These are phyloP conservation scores for Lydus trimaculatus DNA, from an alignment of 2,888 invertebrate species.

Conservation along the genomic window DNA sequence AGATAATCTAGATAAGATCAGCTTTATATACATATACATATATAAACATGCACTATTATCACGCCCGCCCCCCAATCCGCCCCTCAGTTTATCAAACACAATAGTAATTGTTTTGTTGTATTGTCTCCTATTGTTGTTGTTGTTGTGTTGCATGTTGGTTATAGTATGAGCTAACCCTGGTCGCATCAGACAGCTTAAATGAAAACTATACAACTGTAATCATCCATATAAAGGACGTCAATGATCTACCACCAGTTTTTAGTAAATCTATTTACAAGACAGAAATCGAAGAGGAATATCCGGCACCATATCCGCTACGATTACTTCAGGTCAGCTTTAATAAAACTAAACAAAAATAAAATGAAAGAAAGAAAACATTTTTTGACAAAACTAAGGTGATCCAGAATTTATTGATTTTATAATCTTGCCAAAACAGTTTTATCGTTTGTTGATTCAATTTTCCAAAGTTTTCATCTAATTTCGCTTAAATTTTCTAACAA, in stretches of 20 bases:
- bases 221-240: conserved; percentile 84
- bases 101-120: conserved; percentile 9
- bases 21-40: no score
- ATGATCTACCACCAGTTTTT: conserved; percentile 88
- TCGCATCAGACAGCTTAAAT: conserved; percentile 89
- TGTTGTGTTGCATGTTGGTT: conserved; percentile 56
- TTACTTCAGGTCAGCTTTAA: conserved; percentile 72
- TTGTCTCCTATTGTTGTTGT: conserved; percentile 37
- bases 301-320: conserved; percentile 72
- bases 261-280: conserved; percentile 75
- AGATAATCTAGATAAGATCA: not conserved
- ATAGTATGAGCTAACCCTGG: conserved; percentile 87
- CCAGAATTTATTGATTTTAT: not conserved
- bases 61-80: not conserved
- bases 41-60: not conserved
- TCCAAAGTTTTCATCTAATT: not conserved
- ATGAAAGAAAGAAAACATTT: not conserved
- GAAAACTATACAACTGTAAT: conserved; percentile 86
- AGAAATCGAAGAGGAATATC: conserved; percentile 77
- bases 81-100: not conserved
- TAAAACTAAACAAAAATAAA: not conserved
- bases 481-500: not conserved
- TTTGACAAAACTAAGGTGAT: no score
- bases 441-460: not conserved
- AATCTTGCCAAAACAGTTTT: not conserved